Evolutionary conservation across 2,888 invertebrate genomes (phyloP), one percentile per base, ranked within the genome.

Genomic region (Pyrrhosoma nymphula): DNA sequence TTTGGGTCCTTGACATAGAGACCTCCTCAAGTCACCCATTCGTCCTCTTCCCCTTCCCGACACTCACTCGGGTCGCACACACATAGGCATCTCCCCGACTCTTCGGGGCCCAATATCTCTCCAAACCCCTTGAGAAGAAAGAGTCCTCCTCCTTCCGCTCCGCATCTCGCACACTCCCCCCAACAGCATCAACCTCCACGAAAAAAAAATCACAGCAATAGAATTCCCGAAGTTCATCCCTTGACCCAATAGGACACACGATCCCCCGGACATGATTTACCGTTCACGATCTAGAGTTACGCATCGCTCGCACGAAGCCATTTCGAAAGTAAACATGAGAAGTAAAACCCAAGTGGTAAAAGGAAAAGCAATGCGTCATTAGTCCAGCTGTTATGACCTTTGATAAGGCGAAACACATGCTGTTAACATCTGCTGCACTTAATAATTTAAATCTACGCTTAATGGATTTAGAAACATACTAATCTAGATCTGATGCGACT

Each of bases 311-410:
- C 82, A 82, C 35, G 35, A 82, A 82, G 82, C 14, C 82, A 82
- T 82, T 82, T 82, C 82, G 82, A 82, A 82, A 82, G 82, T 82
- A 82, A 82, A 82, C 82, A 82, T 18, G 82, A 82, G 69, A 69
- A 69, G 10, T n/a, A 26, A 47, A 47, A 2, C n/a, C 69, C n/a
- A 26, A 12, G 18, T 35, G 82, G 35, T 35, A 35, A 82, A 60
- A 14, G 82, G 35, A 82, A 82, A 82, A 35, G 82, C 30, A 82
- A 82, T n/a, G 82, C 30, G 82, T 82, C 82, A 35, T 82, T 82
- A 82, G 82, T 82, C 82, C 35, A 82, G 82, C 82, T 35, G 82
- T 82, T 35, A 35, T 82, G 82, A 82, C 82, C 82, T 82, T 82
- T 82, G 82, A 82, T 82, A 82, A 82, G 35, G 35, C 30, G 82